Base-by-base conservation (phyloP, 2,113 vertebrate species). In the Bubo bubo region DNA sequence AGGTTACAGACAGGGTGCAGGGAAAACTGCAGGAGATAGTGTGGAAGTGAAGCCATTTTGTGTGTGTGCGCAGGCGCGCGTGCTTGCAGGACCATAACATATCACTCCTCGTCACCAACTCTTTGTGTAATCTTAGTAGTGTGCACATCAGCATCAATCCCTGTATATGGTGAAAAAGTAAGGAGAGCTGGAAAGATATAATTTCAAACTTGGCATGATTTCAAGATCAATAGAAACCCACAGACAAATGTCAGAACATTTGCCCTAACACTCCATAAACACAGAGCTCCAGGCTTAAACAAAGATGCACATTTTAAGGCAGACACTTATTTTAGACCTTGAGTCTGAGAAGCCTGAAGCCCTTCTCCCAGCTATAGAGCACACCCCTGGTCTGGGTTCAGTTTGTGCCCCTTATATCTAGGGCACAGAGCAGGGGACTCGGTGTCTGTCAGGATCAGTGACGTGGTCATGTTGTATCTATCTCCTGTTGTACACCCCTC, bases 1-100 rank as follows among this genome's bases (percentile, higher is more conserved):
- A 95, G 96, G 97, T 97, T 97, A 96, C 74, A 91, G 91, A 82
- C 86, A 90, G 81, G 87, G 94, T 35, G 93, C 91, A 87, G 89
- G 88, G 58, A 95, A 86, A 95, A 55, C 91, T 91, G 95, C 81
- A 81, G 94, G 86, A 94, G 66, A 82, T 19, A 49, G 41, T 0
- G 74, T 76, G 86, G 62, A 82, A 96, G 81, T 14, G 63, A 67
- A 91, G 95, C 60, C 27, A 88, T 80, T 79, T 80, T 3, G 19
- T n/a, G 34, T 7, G 27, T 27, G 71, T 0, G 28, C 53, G 26
- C 86, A 81, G 67, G 83, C 53, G 26, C 12, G 1, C 9, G 3
- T 20, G 74, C 71, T 4, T 14, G 27, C 64, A 34, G 80, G 91
- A 67, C 83, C 41, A 19, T 19, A 75, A 30, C 68, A 2, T 16